These are phyloP conservation scores for Dione vanillae DNA, from an alignment of 2,888 invertebrate species.

Conservation along the genomic window DNA sequence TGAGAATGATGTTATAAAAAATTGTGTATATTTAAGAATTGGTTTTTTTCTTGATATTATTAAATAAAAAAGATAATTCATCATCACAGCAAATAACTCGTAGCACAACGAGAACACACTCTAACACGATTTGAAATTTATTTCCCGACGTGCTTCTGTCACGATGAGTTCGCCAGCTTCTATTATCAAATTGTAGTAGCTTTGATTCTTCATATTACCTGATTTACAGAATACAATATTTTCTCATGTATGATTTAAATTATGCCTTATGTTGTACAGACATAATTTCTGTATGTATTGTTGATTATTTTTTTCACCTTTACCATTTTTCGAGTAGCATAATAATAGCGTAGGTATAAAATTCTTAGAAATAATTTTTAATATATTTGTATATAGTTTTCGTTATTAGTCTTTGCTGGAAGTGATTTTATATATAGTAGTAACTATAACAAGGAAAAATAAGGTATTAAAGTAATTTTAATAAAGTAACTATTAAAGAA, in stretches of 20 bases:
- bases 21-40: too few species aligned
- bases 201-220: constrained; percentile 46
- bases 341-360: too few species aligned
- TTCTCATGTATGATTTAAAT: neutral
- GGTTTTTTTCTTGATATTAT: too few species aligned
- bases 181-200: constrained; percentile 50
- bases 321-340: too few species aligned
- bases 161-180: constrained; percentile 39
- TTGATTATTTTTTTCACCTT: neutral
- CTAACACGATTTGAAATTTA: constrained; percentile 74
- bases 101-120: constrained; percentile 30
- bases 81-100: neutral
- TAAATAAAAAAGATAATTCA: neutral
- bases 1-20: neutral
- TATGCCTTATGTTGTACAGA: neutral
- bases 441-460: too few species aligned
- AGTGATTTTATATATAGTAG: too few species aligned
- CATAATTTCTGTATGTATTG: neutral
- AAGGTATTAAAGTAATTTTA: too few species aligned
- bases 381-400: too few species aligned
- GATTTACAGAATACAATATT: constrained; percentile 29
- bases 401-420: too few species aligned
- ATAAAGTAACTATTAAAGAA: too few species aligned
- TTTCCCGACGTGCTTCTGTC: constrained; percentile 60
- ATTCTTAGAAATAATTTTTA: too few species aligned